These are phyloP conservation scores for Cricetomys ansorgei DNA, from an alignment of 2,113 vertebrate genomes.

Conservation along the genomic window DNA sequence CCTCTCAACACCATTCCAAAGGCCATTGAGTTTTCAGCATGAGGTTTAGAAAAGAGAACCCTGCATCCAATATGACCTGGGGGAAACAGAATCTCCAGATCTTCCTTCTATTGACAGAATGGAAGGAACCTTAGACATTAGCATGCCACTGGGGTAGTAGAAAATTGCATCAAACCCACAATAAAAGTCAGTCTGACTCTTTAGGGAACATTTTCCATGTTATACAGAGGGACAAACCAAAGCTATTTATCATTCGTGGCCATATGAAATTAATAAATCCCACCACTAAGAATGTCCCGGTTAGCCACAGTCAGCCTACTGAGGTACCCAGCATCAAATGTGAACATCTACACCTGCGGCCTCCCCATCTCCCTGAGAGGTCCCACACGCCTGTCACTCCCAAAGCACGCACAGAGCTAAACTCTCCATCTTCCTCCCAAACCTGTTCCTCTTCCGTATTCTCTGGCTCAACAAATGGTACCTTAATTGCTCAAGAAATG, in stretches of 20 bases:
- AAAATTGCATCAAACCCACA: neutral
- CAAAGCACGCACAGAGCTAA: neutral
- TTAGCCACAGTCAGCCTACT: neutral
- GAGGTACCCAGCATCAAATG: slow-evolving; percentile 9
- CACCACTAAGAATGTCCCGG: neutral
- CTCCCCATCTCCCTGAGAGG: neutral
- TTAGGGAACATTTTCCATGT: neutral
- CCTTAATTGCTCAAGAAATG: neutral
- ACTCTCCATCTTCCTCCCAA: neutral
- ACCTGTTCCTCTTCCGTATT: neutral
- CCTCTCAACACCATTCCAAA: no score
- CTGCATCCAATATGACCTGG: no score
- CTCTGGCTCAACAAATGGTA: neutral
- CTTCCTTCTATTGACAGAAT: neutral
- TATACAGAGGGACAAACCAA: slow-evolving; percentile 16
- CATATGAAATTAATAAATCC: slow-evolving; percentile 37
- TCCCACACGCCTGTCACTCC: neutral
- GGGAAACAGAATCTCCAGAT: neutral
- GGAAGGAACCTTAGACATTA: neutral
- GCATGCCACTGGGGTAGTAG: neutral
- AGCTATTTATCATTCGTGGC: neutral
- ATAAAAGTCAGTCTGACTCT: neutral
- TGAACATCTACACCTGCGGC: neutral
- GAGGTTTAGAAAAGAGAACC: neutral
- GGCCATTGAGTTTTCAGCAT: neutral